Conservation (phyloP, 2,113 vertebrate species). For the Sinosuthora webbiana region DNA sequence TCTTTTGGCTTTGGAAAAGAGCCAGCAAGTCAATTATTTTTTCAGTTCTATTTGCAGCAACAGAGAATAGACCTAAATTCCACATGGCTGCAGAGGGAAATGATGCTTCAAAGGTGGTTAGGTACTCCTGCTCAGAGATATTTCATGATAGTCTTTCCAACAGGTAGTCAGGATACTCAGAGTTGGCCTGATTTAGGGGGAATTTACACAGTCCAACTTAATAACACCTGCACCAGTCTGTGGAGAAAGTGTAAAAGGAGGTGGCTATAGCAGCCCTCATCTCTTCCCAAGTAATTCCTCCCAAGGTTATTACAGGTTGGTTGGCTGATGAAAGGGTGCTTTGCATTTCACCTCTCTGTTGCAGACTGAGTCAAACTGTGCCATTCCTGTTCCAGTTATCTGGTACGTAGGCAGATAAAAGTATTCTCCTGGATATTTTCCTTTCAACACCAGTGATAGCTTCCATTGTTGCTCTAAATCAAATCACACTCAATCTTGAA, state of each 20-base stretch:
- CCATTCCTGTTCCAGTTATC: neutral
- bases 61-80: neutral
- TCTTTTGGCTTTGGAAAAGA: neutral
- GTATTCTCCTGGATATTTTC: neutral
- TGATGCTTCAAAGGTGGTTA: neutral
- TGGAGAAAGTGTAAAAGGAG: neutral
- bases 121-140: neutral
- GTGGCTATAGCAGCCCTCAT: neutral
- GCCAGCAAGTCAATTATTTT: constrained; percentile 1
- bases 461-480: constrained; percentile 5
- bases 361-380: neutral
- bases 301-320: neutral
- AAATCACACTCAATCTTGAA: neutral
- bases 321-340: neutral
- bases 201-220: neutral
- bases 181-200: neutral
- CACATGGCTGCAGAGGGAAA: neutral
- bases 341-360: neutral
- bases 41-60: neutral
- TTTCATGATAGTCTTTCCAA: neutral
- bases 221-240: neutral
- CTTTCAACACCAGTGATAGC: neutral
- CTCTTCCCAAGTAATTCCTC: neutral
- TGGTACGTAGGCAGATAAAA: neutral
- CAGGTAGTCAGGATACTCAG: neutral